These are phyloP conservation scores for Aphelenchoides fujianensis DNA, from an alignment of 1,140 invertebrate species.

Conservation along the genomic window DNA sequence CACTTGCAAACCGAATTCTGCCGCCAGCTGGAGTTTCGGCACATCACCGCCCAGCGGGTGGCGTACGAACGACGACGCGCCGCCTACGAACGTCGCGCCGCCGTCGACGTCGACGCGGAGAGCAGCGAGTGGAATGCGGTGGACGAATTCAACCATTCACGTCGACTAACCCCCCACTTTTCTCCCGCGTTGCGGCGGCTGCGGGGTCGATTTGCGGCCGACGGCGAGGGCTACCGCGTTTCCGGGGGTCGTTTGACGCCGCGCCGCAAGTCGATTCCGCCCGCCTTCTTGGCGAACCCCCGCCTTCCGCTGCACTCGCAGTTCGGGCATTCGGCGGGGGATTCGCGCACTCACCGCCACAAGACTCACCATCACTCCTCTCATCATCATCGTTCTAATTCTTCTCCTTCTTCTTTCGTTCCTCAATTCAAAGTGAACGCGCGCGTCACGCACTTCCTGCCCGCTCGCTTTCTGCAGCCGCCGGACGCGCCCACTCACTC, in stretches of 20 bases:
- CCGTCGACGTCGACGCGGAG: too few relatives aligned
- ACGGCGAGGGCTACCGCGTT: not conserved
- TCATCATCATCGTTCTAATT: too few relatives aligned
- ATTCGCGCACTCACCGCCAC: too few relatives aligned
- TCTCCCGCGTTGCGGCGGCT: too few relatives aligned
- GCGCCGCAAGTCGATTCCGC: not conserved
- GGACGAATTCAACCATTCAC: too few relatives aligned
- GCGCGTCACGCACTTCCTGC: not conserved
- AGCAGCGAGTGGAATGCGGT: too few relatives aligned
- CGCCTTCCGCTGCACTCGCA: not conserved
- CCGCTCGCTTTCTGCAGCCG: not conserved
- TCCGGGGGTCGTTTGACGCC: not conserved
- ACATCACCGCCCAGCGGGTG: conserved; percentile 33
- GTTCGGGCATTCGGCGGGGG: too few relatives aligned
- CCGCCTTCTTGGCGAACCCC: not conserved
- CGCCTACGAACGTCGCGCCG: conserved; percentile 5
- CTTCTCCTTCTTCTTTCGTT: too few relatives aligned
- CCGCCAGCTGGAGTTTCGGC: conserved; percentile 48
- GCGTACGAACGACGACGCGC: conserved; percentile 37
- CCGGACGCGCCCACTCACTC: not conserved
- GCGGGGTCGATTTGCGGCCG: too few relatives aligned
- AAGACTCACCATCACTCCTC: too few relatives aligned
- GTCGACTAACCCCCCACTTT: too few relatives aligned
- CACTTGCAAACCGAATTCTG: conserved; percentile 46
- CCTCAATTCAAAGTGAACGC: conserved; percentile 8